Conservation (phyloP, 2,888 invertebrate species). For the Cylindroiulus punctatus region DNA sequence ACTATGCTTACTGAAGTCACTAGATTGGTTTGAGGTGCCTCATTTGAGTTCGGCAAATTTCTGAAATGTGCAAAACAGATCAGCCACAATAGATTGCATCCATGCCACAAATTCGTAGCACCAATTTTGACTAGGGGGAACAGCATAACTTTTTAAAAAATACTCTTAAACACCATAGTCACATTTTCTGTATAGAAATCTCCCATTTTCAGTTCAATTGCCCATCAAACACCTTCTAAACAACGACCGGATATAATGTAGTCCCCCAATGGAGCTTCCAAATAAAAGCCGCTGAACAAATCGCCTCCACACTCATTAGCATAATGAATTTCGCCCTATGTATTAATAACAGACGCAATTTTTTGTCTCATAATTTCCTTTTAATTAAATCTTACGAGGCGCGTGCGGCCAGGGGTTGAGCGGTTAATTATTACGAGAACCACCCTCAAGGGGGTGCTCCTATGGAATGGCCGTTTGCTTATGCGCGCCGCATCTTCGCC, state of each 20-base stretch:
- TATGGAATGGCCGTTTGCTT: not conserved
- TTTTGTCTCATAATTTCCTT: conserved; percentile 39
- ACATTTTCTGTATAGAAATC: no score
- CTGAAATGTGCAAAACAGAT: no score
- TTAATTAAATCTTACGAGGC: conserved; percentile 39
- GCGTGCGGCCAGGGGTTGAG: conserved; percentile 29
- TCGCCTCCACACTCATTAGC: not conserved
- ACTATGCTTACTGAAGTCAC: no score
- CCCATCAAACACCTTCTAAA: not conserved
- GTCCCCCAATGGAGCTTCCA: not conserved
- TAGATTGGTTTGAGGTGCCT: no score
- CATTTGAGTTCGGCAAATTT: no score
- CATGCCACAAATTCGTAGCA: no score
- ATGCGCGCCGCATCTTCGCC: not conserved
- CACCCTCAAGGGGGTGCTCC: conserved; percentile 19
- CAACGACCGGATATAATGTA: not conserved
- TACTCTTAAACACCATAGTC: no score
- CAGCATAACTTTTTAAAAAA: no score
- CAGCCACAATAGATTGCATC: no score
- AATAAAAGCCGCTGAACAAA: not conserved
- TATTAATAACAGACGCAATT: not conserved
- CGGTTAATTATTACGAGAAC: not conserved
- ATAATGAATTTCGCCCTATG: conserved; percentile 24
- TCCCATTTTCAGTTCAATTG: not conserved
- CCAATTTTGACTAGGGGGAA: no score